Conservation (phyloP, 2,888 invertebrate species). For the Drosophila parthenogenetica region DNA sequence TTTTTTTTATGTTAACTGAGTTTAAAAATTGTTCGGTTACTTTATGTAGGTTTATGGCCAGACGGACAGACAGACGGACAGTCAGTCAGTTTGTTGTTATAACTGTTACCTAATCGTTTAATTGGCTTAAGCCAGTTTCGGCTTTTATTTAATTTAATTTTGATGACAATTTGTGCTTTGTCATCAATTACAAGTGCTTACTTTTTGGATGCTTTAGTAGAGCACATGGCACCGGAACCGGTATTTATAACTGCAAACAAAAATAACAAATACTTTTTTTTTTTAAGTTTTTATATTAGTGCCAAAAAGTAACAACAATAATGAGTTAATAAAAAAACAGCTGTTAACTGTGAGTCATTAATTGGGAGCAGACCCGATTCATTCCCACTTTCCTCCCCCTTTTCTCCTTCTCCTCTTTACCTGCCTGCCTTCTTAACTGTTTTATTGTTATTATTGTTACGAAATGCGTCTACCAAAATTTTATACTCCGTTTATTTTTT, state of each 20-base stretch:
- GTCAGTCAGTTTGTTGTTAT: slow-evolving; percentile 43
- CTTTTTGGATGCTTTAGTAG: slow-evolving; percentile 55
- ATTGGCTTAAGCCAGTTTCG: slow-evolving; percentile 76
- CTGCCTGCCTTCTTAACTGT: slow-evolving; percentile 64
- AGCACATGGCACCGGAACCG: slow-evolving; percentile 65
- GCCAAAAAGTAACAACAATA: slow-evolving; percentile 58
- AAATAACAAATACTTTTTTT: slow-evolving; percentile 18
- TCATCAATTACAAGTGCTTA: slow-evolving; percentile 60
- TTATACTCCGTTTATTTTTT: slow-evolving; percentile 38
- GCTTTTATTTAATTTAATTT: slow-evolving; percentile 71
- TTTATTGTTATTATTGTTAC: slow-evolving; percentile 50
- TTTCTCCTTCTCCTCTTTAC: slow-evolving; percentile 25
- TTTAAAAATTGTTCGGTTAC: slow-evolving; percentile 60
- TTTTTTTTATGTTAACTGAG: slow-evolving; percentile 38
- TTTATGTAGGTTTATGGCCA: slow-evolving; percentile 78
- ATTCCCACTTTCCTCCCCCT: slow-evolving; percentile 1
- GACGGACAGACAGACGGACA: slow-evolving; percentile 3
- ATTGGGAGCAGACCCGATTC: slow-evolving; percentile 64
- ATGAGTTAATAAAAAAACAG: slow-evolving; percentile 49
- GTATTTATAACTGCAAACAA: slow-evolving; percentile 75
- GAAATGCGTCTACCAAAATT: slow-evolving; percentile 60
- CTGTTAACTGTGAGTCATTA: slow-evolving; percentile 64
- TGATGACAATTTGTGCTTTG: slow-evolving; percentile 78
- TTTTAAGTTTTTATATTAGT: slow-evolving; percentile 52
- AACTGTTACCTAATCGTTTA: slow-evolving; percentile 82